phyloP scores from a whole-genome alignment of 2,888 invertebrate genomes.

The Cheilosia grossa region DNA sequence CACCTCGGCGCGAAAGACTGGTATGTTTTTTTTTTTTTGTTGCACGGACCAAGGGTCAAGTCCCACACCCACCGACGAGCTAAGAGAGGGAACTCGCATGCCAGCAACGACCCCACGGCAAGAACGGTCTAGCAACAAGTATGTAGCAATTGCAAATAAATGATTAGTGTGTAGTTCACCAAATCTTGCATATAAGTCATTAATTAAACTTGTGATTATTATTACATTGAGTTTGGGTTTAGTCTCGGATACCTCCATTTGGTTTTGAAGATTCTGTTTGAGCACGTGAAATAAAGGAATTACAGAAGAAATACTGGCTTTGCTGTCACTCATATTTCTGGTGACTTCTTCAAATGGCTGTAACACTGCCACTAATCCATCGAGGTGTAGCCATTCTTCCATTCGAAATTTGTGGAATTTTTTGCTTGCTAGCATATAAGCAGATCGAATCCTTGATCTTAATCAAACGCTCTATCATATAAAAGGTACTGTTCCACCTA shows the following conservation, averaged over 20 bases:
- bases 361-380: conserved; percentile 30
- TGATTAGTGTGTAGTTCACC: conserved; percentile 14
- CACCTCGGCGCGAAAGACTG: too few relatives aligned
- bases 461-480: neutral
- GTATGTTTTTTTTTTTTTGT: too few relatives aligned
- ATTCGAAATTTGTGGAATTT: conserved; percentile 22
- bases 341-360: conserved; percentile 26
- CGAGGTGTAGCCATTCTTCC: conserved; percentile 29
- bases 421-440: conserved; percentile 31
- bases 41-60: too few relatives aligned
- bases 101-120: too few relatives aligned
- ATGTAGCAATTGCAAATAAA: conserved; percentile 8
- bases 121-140: too few relatives aligned
- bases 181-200: conserved; percentile 16
- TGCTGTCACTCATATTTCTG: conserved; percentile 28
- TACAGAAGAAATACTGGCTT: conserved; percentile 24
- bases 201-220: conserved; percentile 13
- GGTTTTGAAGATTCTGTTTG: conserved; percentile 25
- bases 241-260: conserved; percentile 7
- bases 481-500: conserved; percentile 20
- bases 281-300: conserved; percentile 19
- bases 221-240: too few relatives aligned
- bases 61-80: too few relatives aligned
- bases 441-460: conserved; percentile 27
- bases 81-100: too few relatives aligned